These are phyloP conservation scores for Anguilla marmorata DNA, from an alignment of 2,797 vertebrate species.

Conservation along the genomic window DNA sequence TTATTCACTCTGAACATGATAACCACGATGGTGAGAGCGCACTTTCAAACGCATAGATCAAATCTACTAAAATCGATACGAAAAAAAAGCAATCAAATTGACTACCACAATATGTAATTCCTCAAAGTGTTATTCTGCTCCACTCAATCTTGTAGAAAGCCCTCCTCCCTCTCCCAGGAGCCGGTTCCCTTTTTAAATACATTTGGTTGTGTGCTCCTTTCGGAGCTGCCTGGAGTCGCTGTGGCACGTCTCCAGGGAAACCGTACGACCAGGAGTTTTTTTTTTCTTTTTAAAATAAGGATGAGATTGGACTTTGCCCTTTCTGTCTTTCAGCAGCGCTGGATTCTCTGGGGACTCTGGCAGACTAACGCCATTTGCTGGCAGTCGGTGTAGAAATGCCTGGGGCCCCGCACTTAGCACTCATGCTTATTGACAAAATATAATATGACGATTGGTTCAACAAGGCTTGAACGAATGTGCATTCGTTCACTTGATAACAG, in stretches of 20 bases:
- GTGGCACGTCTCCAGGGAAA: background rate
- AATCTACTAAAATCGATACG: background rate
- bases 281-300: background rate
- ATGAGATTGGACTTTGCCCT: background rate
- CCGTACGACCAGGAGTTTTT: background rate
- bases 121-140: conserved; percentile 9
- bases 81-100: conserved; percentile 13
- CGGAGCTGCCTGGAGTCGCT: background rate
- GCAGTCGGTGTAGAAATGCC: background rate
- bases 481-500: background rate
- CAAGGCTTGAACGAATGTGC: background rate
- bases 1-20: background rate
- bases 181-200: background rate
- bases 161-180: background rate
- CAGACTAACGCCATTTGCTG: background rate
- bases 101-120: background rate
- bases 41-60: conserved; percentile 3
- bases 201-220: background rate
- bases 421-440: background rate
- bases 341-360: background rate
- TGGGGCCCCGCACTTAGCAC: background rate
- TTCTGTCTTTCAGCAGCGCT: background rate
- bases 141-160: background rate
- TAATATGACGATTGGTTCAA: background rate
- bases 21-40: background rate